Evolutionary conservation across 2,113 vertebrate genomes (phyloP), one percentile per base, ranked within the genome.

Genomic region (Tachysurus vachellii): DNA sequence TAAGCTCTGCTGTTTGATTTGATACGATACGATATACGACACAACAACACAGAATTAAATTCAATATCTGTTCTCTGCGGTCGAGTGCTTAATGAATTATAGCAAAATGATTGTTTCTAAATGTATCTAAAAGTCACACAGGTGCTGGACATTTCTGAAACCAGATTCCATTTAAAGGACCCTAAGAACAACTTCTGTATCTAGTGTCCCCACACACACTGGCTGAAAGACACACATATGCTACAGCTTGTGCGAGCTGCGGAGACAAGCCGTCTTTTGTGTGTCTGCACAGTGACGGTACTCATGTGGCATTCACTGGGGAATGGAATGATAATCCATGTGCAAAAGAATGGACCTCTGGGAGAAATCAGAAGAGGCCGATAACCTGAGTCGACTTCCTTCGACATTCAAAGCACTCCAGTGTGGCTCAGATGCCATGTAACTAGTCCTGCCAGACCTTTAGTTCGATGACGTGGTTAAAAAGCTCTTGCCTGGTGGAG

Each of bases 291-390:
- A 66, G 77, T 53, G 66, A 47, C 56, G n/a, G 59, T 80, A 76
- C 73, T 57, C 76, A 62, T 59, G n/a, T 80, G 82, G 54, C 83
- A 66, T 44, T 80, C 70, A 83, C 56, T 44, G 36, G 54, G 57
- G 62, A 61, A 36, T 61, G 85, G 71, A 85, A 82, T 80, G 84
- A 86, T 88, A 89, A 89, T 87, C 88, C 88, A 70, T 76, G 62
- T 83, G 79, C 79, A 86, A 81, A 64, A 79, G 84, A 88, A 85
- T 54, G 85, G 85, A 68, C 73, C 73, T 4, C 57, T 71, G 75
- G 85, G 59, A 68, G 36, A 86, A 76, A 88, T 82, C 68, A 85
- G 62, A 85, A 59, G 36, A 86, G 54, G 82, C 57, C 44, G 62
- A 79, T 88, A 87, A 83, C 77, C 68, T 86, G 76, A 81, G 82